Evolutionary conservation across 2,888 invertebrate genomes (phyloP), one percentile per base, ranked within the genome.

Genomic region (Galerucella calmariensis): DNA sequence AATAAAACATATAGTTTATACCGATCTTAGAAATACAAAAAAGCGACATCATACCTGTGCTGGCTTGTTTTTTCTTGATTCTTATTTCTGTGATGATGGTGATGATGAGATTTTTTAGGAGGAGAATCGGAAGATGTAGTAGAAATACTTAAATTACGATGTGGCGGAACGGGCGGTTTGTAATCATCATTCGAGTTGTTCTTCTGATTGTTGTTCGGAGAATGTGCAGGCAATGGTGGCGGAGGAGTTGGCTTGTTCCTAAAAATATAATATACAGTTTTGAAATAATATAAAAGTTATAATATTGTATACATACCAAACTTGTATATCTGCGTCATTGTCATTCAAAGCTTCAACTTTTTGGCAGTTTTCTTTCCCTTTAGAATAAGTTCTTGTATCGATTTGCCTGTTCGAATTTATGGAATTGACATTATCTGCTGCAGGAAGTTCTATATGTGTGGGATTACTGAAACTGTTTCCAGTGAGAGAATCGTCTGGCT

Each of bases 131-230:
- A 79, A 69, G 78, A 81, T n/a, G 87, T 87, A 82, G 89, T 89
- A 83, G 90, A 90, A 69, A 91, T 88, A 27, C 91, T 91, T 53
- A 94, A 90, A 87, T 93, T 94, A 80, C 95, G 90, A 85, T 96
- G 96, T 46, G 95, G 96, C 27, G 96, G 96, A 72, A 96, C 94
- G n/a, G 95, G 95, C 5, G 96, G 95, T 80, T 94, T 91, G 88
- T 96, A 95, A 79, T 94, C 94, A 82, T 92, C 91, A 20, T 67
- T 62, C n/a, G 46, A 66, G 27, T 71, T 62, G 44, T 74, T 66
- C 53, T 74, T 66, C 20, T 71, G 65, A 56, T 35, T n/a, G 24
- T 46, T 56, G 9, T 59, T 62, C 14, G 56, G 24, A 11, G 72
- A 61, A 59, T 90, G 90, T 2, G 89, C 91, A 70, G 90, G 90